phyloP scores from a whole-genome alignment of 2,888 invertebrate species.

The Liopterus haemorrhoidalis region DNA sequence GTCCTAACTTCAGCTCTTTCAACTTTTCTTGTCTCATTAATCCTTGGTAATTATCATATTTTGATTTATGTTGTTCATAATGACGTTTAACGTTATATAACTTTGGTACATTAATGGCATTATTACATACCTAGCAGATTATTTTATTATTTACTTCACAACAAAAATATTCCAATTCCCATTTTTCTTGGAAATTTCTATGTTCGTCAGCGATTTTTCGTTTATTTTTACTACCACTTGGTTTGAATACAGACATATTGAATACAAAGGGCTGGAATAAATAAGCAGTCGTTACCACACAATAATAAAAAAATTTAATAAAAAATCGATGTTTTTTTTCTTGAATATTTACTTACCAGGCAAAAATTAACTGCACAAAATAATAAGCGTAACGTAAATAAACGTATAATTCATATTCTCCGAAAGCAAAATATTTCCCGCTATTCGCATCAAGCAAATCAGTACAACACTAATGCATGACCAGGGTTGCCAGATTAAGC shows the following conservation, averaged over 20 bases:
- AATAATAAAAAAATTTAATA: conserved; percentile 4
- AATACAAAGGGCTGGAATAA: conserved; percentile 14
- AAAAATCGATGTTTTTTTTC: conserved; percentile 6
- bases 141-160: conserved; percentile 11
- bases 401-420: background rate
- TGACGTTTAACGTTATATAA: conserved; percentile 29
- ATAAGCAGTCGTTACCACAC: conserved; percentile 9
- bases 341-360: conserved; percentile 12
- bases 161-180: conserved; percentile 9
- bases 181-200: too few relatives aligned
- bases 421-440: conserved; percentile 6
- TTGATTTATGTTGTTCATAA: conserved; percentile 29
- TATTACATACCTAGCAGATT: conserved; percentile 9
- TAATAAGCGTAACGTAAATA: conserved; percentile 5
- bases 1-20: conserved; percentile 26
- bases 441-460: too few relatives aligned
- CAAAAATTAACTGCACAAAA: conserved; percentile 9
- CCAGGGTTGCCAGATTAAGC: too few relatives aligned
- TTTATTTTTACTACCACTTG: too few relatives aligned
- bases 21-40: conserved; percentile 30
- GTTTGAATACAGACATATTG: too few relatives aligned
- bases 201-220: too few relatives aligned
- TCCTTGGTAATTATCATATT: conserved; percentile 30
- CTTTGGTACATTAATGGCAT: conserved; percentile 26
- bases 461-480: too few relatives aligned